Base-by-base conservation (phyloP, 2,888 invertebrate genomes). In the Carterocephalus palaemon region DNA sequence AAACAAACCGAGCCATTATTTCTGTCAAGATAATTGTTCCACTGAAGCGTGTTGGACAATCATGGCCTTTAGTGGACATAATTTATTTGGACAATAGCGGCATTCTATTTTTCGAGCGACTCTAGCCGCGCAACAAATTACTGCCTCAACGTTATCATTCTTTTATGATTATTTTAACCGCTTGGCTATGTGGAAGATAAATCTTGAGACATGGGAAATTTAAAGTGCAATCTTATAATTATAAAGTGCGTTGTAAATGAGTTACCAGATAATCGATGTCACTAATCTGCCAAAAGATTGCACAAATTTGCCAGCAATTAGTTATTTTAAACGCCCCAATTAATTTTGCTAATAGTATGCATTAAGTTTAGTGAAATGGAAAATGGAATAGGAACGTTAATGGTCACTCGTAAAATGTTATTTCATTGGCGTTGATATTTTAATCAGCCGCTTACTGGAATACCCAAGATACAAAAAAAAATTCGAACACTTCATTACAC, bases 91-190 rank as follows among this genome's bases (percentile, higher is more conserved):
- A 54, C 51, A 54, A 56, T 51, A 46, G 43, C 23, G 37, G 32
- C 40, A 32, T 52, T 55, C 50, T 52, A 51, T 54, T 51, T 56
- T 56, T 52, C 49, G 51, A 51, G 48, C 50, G 55, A 54, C 51
- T 52, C 34, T 47, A 51, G 37, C 49, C 48, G 26, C 31, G 9
- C 7, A 29, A 29, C 8, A 29, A 28, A 34, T 6, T 34, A 15
- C 5, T 22, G 12, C n/a, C 12, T 12, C 20, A 2, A 15, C 23
- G 15, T 34, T 22, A 22, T 13, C 13, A 13, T 34, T 20, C 23
- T 20, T 12, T 12, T 15, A 6, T n/a, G 13, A n/a, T 28, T 28
- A 12, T 3, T 15, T 13, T 15, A 28, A n/a, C n/a, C n/a, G n/a
- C n/a, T n/a, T n/a, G n/a, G n/a, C n/a, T n/a, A n/a, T n/a, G n/a